Evolutionary conservation across 1,140 invertebrate species (phyloP).

Genomic region (Nephila pilipes): DNA sequence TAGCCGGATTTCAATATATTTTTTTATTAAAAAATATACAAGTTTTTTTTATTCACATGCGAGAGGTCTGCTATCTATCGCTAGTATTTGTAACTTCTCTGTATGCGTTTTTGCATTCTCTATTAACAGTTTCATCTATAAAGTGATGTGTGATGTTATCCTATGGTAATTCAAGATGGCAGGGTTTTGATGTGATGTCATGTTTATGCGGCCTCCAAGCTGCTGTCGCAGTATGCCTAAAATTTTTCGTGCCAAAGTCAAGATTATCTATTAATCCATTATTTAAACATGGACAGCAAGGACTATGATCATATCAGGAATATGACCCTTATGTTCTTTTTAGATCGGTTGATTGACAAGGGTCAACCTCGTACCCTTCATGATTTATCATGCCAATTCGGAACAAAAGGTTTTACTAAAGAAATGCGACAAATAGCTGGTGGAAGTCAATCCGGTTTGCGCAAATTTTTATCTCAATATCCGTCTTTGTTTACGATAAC

Average conservation of each 20-base stretch:
- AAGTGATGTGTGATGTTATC: constrained; percentile 27
- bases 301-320: constrained; percentile 96
- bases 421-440: constrained; percentile 93
- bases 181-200: constrained; percentile 53
- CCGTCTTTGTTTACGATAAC: constrained; percentile 94
- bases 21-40: too few species aligned
- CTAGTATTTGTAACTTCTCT: too few species aligned
- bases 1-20: too few species aligned
- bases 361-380: constrained; percentile 94
- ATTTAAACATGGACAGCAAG: constrained; percentile 90
- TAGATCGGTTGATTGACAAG: constrained; percentile 96
- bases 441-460: constrained; percentile 94
- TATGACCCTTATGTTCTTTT: constrained; percentile 96
- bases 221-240: constrained; percentile 46
- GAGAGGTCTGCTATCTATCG: too few species aligned
- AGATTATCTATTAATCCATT: not conserved
- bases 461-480: constrained; percentile 93
- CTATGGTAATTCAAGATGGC: constrained; percentile 54
- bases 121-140: not conserved
- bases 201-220: constrained; percentile 38
- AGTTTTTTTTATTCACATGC: too few species aligned
- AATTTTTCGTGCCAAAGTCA: constrained; percentile 63
- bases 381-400: constrained; percentile 97
- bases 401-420: constrained; percentile 96
- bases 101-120: not conserved